Percentiles rank a stretch among this genome's conserved stretches.
Evolutionary conservation across 1,140 invertebrate species (phyloP).

Genomic region (Notospermus geniculatus): DNA sequence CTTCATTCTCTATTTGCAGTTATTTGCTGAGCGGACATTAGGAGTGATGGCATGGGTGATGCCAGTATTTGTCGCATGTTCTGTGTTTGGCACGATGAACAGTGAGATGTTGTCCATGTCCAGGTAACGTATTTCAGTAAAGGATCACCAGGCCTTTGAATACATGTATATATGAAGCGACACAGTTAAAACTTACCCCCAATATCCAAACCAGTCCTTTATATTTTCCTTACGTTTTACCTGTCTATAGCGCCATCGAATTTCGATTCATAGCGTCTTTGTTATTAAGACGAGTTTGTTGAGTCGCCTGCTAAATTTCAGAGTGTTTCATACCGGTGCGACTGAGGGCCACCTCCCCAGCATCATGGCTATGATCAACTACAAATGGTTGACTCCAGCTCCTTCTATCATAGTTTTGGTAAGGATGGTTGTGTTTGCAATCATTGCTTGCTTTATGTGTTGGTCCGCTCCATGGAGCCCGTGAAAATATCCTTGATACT

Average conservation of each 20-base stretch:
- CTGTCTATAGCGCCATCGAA: no score
- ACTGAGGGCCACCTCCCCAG: slow-evolving; percentile 94
- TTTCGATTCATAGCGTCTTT: no score
- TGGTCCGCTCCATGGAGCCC: no score
- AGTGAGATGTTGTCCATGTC: slow-evolving; percentile 97
- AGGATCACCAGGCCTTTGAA: no score
- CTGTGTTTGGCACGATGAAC: slow-evolving; percentile 98
- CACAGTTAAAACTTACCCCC: no score
- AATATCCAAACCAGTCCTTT: no score
- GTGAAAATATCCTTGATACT: no score
- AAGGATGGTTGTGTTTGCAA: slow-evolving; percentile 42
- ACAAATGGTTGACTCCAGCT: slow-evolving; percentile 81
- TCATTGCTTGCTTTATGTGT: no score
- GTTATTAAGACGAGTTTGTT: no score
- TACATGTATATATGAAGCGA: no score
- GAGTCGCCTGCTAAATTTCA: slow-evolving; percentile 59
- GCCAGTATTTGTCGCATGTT: slow-evolving; percentile 95
- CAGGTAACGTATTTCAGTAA: slow-evolving; percentile 59
- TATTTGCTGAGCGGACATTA: slow-evolving; percentile 89
- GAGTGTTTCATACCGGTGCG: slow-evolving; percentile 94
- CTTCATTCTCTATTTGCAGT: no score
- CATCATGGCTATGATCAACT: slow-evolving; percentile 92
- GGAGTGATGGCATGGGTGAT: slow-evolving; percentile 91
- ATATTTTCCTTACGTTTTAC: no score
- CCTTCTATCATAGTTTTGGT: slow-evolving; percentile 90